A percentile compares a stretch with the other conserved stretches of the same genome.
Evolutionary conservation across 2,797 vertebrate species (phyloP).

Genomic region (Typhlichthys eigenmanni): DNA sequence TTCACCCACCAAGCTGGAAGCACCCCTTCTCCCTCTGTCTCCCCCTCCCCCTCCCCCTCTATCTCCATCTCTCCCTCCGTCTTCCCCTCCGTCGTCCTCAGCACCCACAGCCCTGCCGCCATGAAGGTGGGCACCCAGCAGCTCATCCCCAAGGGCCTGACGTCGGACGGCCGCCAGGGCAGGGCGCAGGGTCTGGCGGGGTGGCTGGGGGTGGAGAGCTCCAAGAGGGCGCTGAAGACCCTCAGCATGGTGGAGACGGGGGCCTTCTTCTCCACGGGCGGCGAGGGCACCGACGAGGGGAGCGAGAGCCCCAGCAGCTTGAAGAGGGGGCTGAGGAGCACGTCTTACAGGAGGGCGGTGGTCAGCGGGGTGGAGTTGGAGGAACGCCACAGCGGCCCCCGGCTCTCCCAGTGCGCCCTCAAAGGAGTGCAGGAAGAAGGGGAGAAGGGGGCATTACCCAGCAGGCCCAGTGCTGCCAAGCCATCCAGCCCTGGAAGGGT

Average conservation of each 20-base stretch:
- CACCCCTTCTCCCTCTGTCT: conserved; percentile 72
- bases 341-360: conserved; percentile 91
- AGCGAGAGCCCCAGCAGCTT: conserved; percentile 77
- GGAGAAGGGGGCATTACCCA: conserved; percentile 44
- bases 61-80: conserved; percentile 78
- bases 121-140: conserved; percentile 90
- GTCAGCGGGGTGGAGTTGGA: conserved; percentile 87
- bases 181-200: conserved; percentile 53
- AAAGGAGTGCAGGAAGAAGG: conserved; percentile 76
- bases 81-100: conserved; percentile 75
- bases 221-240: conserved; percentile 73
- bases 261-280: conserved; percentile 66
- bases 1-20: conserved; percentile 47
- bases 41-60: conserved; percentile 68
- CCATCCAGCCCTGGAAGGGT: conserved; percentile 14
- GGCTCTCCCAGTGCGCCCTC: conserved; percentile 77
- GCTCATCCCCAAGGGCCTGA: conserved; percentile 88
- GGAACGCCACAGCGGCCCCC: conserved; percentile 72
- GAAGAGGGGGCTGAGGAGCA: conserved; percentile 86
- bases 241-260: conserved; percentile 88
- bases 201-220: conserved; percentile 65
- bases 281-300: conserved; percentile 69
- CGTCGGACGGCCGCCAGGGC: conserved; percentile 71
- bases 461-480: conserved; percentile 24
- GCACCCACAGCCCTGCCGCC: conserved; percentile 86